These are phyloP conservation scores for Zaprionus davidi DNA, from an alignment of 1,140 invertebrate species.

Conservation along the genomic window DNA sequence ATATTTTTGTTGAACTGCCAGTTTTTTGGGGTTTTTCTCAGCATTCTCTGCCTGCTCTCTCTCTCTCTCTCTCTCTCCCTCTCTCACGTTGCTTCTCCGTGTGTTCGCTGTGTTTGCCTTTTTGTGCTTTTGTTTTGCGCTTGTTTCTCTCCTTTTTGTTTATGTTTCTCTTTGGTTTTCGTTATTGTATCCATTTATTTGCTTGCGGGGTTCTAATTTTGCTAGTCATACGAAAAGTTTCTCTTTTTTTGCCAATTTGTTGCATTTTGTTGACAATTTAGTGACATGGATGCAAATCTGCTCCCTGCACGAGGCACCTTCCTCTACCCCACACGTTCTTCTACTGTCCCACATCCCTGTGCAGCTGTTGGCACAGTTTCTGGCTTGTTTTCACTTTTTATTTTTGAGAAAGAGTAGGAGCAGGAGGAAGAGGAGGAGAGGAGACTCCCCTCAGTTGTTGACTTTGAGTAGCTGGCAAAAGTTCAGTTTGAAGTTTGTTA, in stretches of 20 bases:
- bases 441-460: slow-evolving; percentile 59
- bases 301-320: neutral
- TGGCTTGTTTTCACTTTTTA: slow-evolving; percentile 47
- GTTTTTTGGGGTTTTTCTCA: slow-evolving; percentile 40
- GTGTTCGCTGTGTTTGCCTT: slow-evolving; percentile 42
- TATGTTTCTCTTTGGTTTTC: slow-evolving; percentile 22
- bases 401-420: neutral
- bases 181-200: slow-evolving; percentile 54
- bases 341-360: neutral
- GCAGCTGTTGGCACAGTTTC: slow-evolving; percentile 39
- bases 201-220: slow-evolving; percentile 69
- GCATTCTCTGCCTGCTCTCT: slow-evolving; percentile 12
- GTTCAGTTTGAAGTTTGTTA: slow-evolving; percentile 60
- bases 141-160: slow-evolving; percentile 12
- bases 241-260: slow-evolving; percentile 67
- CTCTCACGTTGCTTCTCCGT: slow-evolving; percentile 43
- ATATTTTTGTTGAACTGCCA: slow-evolving; percentile 53
- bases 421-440: slow-evolving; percentile 13
- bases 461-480: slow-evolving; percentile 69
- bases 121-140: slow-evolving; percentile 34
- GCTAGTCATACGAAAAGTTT: slow-evolving; percentile 70
- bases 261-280: slow-evolving; percentile 77
- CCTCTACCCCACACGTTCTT: neutral
- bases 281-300: slow-evolving; percentile 56
- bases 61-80: slow-evolving; percentile 1